Evolutionary conservation across 2,113 vertebrate species (phyloP), one percentile per base, ranked within the genome.

Genomic region (Silurus asotus): DNA sequence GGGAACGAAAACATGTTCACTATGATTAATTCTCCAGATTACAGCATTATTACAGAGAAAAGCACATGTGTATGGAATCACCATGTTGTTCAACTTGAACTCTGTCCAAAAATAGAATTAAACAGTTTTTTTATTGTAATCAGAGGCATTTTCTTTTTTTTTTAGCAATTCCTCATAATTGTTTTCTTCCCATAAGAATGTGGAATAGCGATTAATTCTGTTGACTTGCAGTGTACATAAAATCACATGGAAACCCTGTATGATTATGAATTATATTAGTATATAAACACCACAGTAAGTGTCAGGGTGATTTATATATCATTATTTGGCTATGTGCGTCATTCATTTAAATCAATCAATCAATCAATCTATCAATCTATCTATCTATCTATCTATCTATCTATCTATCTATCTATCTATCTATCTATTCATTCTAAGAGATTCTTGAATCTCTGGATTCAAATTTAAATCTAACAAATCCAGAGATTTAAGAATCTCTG

Each of bases 1-100:
- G 80, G 48, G 9, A 78, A 69, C 19, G 7, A 80, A 84, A 87
- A 72, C 8, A 64, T 58, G 51, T 84, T 88, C 17, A 77, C 53
- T 65, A 23, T 70, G 69, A 75, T 62, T 65, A 25, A 64, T 82
- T 82, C 61, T 53, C 51, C 19, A 70, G 19, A 83, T 83, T 83
- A 83, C 53, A 83, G 19, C 28, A 85, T 65, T 55, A 84, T 51
- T 56, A 79, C 23, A 58, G n/a, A 53, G 19, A 80, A 6, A 8
- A 51, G 28, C 45, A 72, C 56, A 53, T 85, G 55, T 83, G 1
- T 75, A 23, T 83, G n/a, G 8, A 81, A 84, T n/a, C 58, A 19
- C 15, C 55, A 59, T 37, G 45, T 84, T 53, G 76, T 23, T 5
- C 45, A 76, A 11, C 56, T 58, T 84, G 56, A 59, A 28, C 17